Base-by-base conservation (phyloP, 2,888 invertebrate species). In the Nymphalis c-album region DNA sequence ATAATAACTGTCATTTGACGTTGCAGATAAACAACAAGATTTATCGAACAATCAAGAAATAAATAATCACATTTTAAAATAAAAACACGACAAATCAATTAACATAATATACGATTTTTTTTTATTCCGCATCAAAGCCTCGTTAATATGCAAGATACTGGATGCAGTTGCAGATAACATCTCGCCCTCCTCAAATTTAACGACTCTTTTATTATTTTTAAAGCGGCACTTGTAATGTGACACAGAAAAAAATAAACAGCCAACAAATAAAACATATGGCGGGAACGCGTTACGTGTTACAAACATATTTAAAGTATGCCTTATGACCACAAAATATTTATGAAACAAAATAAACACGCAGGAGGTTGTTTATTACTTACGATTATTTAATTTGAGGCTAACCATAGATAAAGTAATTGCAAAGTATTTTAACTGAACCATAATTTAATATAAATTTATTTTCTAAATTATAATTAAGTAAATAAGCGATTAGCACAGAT, bases 61-160 rank as follows among this genome's bases (percentile, higher is more conserved):
- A 61, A 46, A 46, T 51, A 51, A 61, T 47, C 13, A 35, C 48
- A 47, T 50, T 50, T 20, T 47, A 48, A 62, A 60, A 18, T 35
- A 69, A 67, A 63, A 70, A 75, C 74, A 71, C 68, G 74, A 76
- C 72, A 76, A 76, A 76, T 76, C 77, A 79, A 79, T 78, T 77
- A 77, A 69, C 72, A 67, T 67, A 64, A 18, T 48, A 71, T 62
- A 67, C 67, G 60, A 57, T 10, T 40, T 66, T 73, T 72, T 69
- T 65, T 63, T 57, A 69, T 60, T 67, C 64, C 7, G 48, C 22
- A n/a, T 66, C 70, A 68, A 74, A 70, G 63, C 70, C 69, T 73
- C 71, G 71, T 75, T 75, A 75, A 71, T 75, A 71, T 70, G 70
- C 70, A 64, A 71, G 73, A 73, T 69, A 68, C 67, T 61, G 53